Base-by-base conservation (phyloP, 2,113 vertebrate genomes). In the Actenoides hombroni region DNA sequence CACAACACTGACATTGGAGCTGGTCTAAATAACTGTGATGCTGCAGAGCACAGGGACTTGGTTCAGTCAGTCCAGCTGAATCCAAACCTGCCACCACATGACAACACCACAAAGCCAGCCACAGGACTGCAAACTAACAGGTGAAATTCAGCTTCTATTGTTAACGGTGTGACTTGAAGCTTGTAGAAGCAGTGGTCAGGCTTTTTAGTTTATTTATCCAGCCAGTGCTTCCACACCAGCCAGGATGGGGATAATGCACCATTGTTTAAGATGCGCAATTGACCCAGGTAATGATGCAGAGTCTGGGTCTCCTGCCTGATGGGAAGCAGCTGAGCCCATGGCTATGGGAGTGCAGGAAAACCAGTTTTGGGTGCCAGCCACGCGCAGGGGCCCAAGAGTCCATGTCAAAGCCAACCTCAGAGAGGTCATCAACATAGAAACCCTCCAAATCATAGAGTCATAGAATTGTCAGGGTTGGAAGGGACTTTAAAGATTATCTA, bases 31-130 rank as follows among this genome's bases (percentile, higher is more conserved):
- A 40, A 49, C 18, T 0, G 1, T 6, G 25, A 77, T n/a, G 37
- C 12, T 79, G 48, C 1, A 1, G 60, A 64, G 46, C 64, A 42
- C 17, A 8, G 19, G 17, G 21, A 11, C 17, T 68, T 63, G 14
- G 11, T 51, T 86, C 81, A 56, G 35, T 57, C 64, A 70, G 61
- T 46, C 33, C 16, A 69, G 31, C 26, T 59, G 60, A 37, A 68
- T 48, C 29, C 3, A 1, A 64, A 59, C 39, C 26, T 59, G 60
- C 29, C 26, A 46, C 42, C 9, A 17, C 51, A 61, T 0, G 1
- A 56, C 14, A 69, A 53, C 53, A 73, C 29, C 49, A 61, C n/a
- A 69, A 49, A 92, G 63, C 17, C 56, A 79, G 69, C 13, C 17
- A 29, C 35, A 77, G 53, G 23, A 46, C 53, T 73, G 76, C 40